Base-by-base conservation (phyloP, 1,140 invertebrate genomes). In the Patella vulgata region DNA sequence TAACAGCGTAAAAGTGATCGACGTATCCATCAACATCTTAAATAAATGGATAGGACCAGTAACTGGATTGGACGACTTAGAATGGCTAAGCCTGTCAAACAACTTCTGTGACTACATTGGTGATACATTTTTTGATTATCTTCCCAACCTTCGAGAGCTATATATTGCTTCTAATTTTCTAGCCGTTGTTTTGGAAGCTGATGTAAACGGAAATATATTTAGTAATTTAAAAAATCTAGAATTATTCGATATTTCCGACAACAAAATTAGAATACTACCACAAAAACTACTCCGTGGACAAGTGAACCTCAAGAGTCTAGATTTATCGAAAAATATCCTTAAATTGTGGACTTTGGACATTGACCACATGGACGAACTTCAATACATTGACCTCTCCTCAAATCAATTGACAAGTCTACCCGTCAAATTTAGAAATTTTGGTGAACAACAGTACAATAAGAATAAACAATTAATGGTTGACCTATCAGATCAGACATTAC, bases 321-420 rank as follows among this genome's bases (percentile, higher is more conserved):
- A 73, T 44, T 33, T 75, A 12, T 66, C 70, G 9, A 28, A 31
- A 6, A 75, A 75, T 40, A n/a, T n/a, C 0, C 30, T 75, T 5
- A 17, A 3, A 9, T 21, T 43, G 17, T 66, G 63, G 39, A 46
- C 55, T 12, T 47, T 66, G 1, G 31, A 67, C 23, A 53, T 68
- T 28, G n/a, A 28, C 17, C 27, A 61, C 8, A 54, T 71, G 59
- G 52, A 53, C 42, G 46, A 53, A 0, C 36, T 74, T 12, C 23
- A 36, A 0, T 19, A 28, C 5, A 43, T 74, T 14, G 55, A 66
- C 28, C 44, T 74, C 3, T 63, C 59, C 11, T 30, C 31, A 12
- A 71, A 67, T 46, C 14, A 43, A 28, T 54, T 73, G 2, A 42
- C 9, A 17, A 57, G 14, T 28, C 27, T 69, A 1, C 23, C 51